Conservation (phyloP, 2,113 vertebrate species). For the Leiothrix lutea region DNA sequence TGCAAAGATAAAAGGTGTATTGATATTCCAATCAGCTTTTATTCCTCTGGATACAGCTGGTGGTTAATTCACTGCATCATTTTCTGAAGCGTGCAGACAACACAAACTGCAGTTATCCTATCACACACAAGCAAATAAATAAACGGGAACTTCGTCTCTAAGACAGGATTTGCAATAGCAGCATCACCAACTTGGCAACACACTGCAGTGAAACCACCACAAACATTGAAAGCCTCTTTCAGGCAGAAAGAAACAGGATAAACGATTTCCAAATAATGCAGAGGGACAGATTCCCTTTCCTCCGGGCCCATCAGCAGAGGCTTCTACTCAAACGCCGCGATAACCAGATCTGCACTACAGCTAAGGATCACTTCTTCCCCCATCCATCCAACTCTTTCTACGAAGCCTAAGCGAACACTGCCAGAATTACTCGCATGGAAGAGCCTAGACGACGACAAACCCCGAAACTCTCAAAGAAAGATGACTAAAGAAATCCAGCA, state of each 20-base stretch:
- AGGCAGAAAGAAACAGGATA: background rate
- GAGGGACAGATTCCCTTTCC: background rate
- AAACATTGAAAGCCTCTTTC: background rate
- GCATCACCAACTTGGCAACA: background rate
- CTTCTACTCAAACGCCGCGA: background rate
- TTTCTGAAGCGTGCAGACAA: slow-evolving; percentile 53
- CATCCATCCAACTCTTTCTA: background rate
- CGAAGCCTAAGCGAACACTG: background rate
- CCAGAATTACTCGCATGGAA: background rate
- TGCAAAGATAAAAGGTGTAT: slow-evolving; percentile 15
- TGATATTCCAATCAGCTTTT: slow-evolving; percentile 38
- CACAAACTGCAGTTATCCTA: background rate
- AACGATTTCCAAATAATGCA: background rate
- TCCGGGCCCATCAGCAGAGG: background rate
- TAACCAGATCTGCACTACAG: background rate
- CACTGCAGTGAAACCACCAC: background rate
- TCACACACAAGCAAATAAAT: background rate
- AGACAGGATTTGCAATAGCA: background rate
- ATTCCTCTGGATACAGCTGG: slow-evolving; percentile 44
- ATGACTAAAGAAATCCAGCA: background rate
- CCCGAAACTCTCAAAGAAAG: background rate
- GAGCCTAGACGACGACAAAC: background rate
- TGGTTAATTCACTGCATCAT: slow-evolving; percentile 77
- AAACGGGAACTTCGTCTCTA: background rate
- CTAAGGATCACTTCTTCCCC: background rate